phyloP scores from a whole-genome alignment of 2,888 invertebrate species.

The Conus canariensis region DNA sequence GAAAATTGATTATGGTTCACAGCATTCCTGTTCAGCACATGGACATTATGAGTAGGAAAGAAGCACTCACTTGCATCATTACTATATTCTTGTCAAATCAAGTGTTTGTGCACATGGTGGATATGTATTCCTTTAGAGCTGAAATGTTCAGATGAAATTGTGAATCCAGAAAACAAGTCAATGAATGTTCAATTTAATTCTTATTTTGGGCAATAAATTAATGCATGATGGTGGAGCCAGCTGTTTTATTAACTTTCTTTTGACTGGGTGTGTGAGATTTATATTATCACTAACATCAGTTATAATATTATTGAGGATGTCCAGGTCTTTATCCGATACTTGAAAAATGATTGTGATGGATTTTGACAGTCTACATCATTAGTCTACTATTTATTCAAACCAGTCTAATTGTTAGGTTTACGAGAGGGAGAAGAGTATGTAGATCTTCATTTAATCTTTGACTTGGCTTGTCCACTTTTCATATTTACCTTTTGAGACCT shows the following conservation, averaged over 20 bases:
- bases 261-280: neutral
- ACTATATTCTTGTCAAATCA: neutral
- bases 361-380: too few species aligned
- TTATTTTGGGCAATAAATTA: conserved; percentile 20
- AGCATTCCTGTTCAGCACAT: conserved; percentile 11
- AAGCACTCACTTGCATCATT: neutral
- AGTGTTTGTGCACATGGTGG: neutral
- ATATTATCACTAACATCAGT: neutral
- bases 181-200: neutral
- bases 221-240: neutral
- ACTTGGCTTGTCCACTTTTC: too few species aligned
- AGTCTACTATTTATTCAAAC: too few species aligned
- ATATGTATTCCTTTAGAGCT: neutral
- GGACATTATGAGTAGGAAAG: neutral
- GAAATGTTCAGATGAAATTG: neutral
- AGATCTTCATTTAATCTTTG: too few species aligned
- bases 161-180: neutral
- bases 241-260: neutral
- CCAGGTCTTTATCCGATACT: neutral
- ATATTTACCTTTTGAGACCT: too few species aligned
- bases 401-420: too few species aligned
- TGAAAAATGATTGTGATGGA: too few species aligned
- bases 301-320: neutral
- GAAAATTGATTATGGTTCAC: neutral
- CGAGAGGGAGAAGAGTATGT: too few species aligned